Percentiles rank a stretch among this genome's conserved stretches.
phyloP scores from a whole-genome alignment of 2,797 vertebrate species.

The Gymnothorax reevesii region DNA sequence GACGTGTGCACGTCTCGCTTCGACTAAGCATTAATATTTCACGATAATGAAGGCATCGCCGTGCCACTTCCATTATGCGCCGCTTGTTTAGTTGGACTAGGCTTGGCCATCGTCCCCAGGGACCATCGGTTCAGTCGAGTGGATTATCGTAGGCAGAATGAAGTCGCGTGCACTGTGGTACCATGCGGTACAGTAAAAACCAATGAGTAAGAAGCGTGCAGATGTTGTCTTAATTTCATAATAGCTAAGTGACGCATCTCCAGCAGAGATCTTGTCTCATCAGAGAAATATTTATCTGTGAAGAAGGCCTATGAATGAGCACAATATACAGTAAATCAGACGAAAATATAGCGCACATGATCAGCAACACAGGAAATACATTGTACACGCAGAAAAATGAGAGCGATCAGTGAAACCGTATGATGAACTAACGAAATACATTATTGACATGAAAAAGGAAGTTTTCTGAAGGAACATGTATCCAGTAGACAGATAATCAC shows the following conservation, averaged over 20 bases:
- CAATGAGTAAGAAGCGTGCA: background rate
- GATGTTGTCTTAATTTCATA: background rate
- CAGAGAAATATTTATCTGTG: background rate
- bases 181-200: background rate
- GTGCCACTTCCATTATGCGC: background rate
- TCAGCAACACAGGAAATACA: background rate
- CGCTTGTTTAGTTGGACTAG: background rate
- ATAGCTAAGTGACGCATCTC: background rate
- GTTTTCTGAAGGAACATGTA: background rate
- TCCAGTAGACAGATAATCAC: background rate
- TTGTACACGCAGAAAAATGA: background rate
- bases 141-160: background rate
- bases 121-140: background rate
- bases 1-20: background rate
- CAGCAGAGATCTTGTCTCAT: background rate
- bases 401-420: background rate
- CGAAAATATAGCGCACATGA: background rate
- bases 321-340: background rate
- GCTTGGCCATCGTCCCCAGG: background rate
- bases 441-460: background rate
- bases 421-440: background rate
- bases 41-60: conserved; percentile 15
- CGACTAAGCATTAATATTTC: conserved; percentile 23
- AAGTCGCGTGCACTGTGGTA: background rate
- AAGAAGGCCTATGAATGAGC: background rate